A percentile compares a stretch with the other conserved stretches of the same genome.
Evolutionary conservation across 2,113 vertebrate genomes (phyloP).

Genomic region (Mobula birostris): DNA sequence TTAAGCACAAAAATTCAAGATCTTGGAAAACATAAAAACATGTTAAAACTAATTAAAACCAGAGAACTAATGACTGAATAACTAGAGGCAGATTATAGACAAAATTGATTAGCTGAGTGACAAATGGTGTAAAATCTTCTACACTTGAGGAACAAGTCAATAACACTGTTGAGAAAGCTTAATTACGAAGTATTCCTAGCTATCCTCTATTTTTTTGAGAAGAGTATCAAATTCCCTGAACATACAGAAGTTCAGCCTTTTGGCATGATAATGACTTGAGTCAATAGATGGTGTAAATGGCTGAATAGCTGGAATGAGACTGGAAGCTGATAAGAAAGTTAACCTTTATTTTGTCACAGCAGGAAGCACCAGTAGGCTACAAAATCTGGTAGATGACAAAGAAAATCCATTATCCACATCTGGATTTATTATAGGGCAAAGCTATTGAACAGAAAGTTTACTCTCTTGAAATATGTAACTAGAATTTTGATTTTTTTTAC

Average conservation of each 20-base stretch:
- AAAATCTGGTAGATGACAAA: neutral
- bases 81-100: conserved; percentile 2
- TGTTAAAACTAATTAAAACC: conserved; percentile 28
- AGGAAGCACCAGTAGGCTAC: neutral
- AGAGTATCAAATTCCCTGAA: neutral
- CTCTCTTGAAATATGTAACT: neutral
- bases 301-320: conserved; percentile 9
- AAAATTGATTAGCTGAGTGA: conserved; percentile 20
- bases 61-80: neutral
- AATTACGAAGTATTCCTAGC: neutral
- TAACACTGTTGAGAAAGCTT: conserved; percentile 5
- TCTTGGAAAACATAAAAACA: neutral
- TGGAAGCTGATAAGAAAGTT: neutral
- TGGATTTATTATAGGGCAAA: neutral
- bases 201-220: neutral
- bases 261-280: neutral
- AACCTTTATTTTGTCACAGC: neutral
- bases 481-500: neutral
- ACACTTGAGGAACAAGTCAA: conserved; percentile 21
- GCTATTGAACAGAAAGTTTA: neutral
- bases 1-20: neutral
- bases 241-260: neutral
- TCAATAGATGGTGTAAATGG: neutral
- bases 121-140: neutral
- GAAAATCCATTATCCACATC: neutral